A percentile compares a stretch with the other conserved stretches of the same genome.
These are phyloP conservation scores for Otis tarda DNA, from an alignment of 2,113 vertebrate genomes.

Conservation along the genomic window DNA sequence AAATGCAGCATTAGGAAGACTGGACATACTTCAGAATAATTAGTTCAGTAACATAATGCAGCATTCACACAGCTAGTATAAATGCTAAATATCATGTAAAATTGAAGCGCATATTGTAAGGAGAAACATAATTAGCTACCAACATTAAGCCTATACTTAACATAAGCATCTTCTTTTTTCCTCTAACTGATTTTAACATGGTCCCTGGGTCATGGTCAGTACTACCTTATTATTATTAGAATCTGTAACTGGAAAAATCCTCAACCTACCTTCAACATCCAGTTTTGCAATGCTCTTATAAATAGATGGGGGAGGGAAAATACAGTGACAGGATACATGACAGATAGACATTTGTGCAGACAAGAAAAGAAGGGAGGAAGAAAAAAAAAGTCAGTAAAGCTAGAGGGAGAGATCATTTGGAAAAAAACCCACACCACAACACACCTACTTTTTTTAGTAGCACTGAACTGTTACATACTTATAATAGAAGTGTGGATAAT, in stretches of 20 bases:
- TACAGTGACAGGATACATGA: rapidly evolving
- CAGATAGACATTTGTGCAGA: background rate
- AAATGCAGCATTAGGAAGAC: background rate
- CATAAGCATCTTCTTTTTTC: background rate
- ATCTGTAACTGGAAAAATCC: background rate
- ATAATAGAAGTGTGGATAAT: background rate
- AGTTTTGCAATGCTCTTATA: background rate
- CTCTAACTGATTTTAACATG: background rate
- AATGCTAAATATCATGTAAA: background rate
- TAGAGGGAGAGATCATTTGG: background rate
- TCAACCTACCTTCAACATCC: background rate
- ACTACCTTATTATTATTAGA: background rate
- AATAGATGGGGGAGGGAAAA: background rate
- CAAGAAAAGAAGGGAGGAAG: background rate
- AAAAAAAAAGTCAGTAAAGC: background rate
- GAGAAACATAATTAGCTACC: background rate
- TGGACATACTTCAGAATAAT: background rate
- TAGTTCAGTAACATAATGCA: background rate
- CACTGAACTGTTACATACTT: background rate
- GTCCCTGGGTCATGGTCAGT: background rate
- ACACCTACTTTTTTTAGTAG: background rate
- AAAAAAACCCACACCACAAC: background rate
- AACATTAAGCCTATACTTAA: background rate
- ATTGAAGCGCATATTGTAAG: background rate
- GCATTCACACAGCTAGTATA: background rate